Conservation (phyloP, 2,888 invertebrate species). For the Dicranocentrus wangi region DNA sequence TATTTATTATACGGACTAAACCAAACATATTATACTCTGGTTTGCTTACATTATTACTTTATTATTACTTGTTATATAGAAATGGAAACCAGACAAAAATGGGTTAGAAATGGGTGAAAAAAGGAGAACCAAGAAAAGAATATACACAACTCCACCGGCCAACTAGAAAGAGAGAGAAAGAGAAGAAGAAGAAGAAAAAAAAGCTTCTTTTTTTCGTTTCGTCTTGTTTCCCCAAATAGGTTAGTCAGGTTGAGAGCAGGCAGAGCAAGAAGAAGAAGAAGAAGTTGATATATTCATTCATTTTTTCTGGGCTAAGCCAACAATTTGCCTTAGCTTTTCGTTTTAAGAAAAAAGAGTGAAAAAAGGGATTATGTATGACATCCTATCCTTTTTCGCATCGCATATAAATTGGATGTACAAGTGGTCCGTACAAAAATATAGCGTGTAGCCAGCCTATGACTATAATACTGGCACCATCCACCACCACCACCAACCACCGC, state of each 20-base stretch:
- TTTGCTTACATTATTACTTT: conserved; percentile 35
- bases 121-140: neutral
- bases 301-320: conserved; percentile 35
- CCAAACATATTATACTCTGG: conserved; percentile 11
- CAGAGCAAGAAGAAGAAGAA: neutral
- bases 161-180: neutral
- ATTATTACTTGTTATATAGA: conserved; percentile 32
- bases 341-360: conserved; percentile 21
- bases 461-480: no score
- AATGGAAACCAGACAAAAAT: neutral
- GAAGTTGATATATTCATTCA: conserved; percentile 39
- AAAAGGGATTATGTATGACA: conserved; percentile 52
- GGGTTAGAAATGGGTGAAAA: neutral
- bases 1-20: conserved; percentile 30
- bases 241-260: conserved; percentile 19
- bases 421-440: conserved; percentile 1
- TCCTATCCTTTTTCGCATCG: conserved; percentile 22
- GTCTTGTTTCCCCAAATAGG: conserved; percentile 15
- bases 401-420: conserved; percentile 37
- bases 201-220: no score
- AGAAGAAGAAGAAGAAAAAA: no score
- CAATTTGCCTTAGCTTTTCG: conserved; percentile 40
- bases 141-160: neutral
- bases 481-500: no score
- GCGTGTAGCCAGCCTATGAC: neutral